Conservation (phyloP, 2,113 vertebrate species). For the Eidolon helvum region DNA sequence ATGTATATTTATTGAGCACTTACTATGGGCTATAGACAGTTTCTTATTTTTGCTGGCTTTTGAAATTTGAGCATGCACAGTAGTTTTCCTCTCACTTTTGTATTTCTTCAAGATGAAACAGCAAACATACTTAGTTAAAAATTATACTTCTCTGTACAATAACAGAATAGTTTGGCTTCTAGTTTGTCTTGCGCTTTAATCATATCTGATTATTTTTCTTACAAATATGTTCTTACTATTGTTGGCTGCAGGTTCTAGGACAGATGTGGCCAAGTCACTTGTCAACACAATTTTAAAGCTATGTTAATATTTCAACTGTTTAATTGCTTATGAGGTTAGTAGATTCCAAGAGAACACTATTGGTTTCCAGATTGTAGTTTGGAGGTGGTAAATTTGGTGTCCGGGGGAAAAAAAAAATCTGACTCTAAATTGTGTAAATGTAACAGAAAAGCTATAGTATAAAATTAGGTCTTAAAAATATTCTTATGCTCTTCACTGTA, state of each 20-base stretch:
- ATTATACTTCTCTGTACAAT: not conserved
- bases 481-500: not conserved
- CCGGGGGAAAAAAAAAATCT: not conserved
- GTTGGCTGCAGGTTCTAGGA: conserved; percentile 36
- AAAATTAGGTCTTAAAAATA: not conserved
- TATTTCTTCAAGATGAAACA: not conserved
- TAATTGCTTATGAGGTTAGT: conserved; percentile 59
- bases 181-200: not conserved
- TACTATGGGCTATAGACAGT: not conserved
- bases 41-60: not conserved
- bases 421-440: conserved; percentile 33
- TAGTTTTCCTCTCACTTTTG: not conserved
- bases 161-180: not conserved
- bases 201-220: not conserved
- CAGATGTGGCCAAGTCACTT: conserved; percentile 52
- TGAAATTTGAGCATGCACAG: not conserved
- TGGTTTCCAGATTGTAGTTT: conserved; percentile 50
- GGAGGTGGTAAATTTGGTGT: conserved; percentile 29
- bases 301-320: conserved; percentile 49
- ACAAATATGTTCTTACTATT: not conserved
- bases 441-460: not conserved
- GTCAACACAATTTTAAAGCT: conserved; percentile 62
- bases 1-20: not conserved
- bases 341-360: conserved; percentile 33
- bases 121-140: conserved; percentile 5